phyloP scores from a whole-genome alignment of 2,797 vertebrate genomes.

The Acestrorhynchus altus region DNA sequence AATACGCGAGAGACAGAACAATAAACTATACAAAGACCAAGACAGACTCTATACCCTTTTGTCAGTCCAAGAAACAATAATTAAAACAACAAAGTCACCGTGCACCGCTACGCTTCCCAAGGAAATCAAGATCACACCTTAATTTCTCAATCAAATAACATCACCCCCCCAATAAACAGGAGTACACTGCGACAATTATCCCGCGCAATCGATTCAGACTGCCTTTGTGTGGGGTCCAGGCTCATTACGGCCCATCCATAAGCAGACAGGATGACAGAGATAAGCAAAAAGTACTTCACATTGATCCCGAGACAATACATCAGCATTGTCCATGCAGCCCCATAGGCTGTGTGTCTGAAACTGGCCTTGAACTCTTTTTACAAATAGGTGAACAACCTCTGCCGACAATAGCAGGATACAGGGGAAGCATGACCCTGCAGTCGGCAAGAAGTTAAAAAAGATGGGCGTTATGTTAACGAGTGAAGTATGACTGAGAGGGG shows the following conservation, averaged over 20 bases:
- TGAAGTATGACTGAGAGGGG: neutral
- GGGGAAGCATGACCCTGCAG: conserved; percentile 66
- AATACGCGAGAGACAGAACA: neutral
- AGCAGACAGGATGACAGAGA: conserved; percentile 27
- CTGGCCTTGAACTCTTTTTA: neutral
- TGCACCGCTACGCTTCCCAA: neutral
- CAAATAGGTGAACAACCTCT: conserved; percentile 9
- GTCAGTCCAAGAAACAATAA: neutral
- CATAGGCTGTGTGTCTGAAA: neutral
- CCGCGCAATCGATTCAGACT: conserved; percentile 5
- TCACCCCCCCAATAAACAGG: conserved; percentile 18
- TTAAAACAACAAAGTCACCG: neutral
- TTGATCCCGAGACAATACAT: conserved; percentile 53
- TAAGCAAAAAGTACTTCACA: conserved; percentile 47
- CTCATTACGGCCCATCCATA: conserved; percentile 44
- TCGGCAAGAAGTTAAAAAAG: conserved; percentile 38
- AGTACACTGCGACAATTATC: neutral
- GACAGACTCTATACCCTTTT: neutral
- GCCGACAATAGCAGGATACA: conserved; percentile 73
- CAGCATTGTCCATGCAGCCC: conserved; percentile 39
- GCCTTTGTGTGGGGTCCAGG: conserved; percentile 12
- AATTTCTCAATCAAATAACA: conserved; percentile 31
- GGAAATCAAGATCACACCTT: neutral
- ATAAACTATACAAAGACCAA: neutral
- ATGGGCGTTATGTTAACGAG: conserved; percentile 25